These are phyloP conservation scores for Columba livia DNA, from an alignment of 2,113 vertebrate species.

Conservation along the genomic window DNA sequence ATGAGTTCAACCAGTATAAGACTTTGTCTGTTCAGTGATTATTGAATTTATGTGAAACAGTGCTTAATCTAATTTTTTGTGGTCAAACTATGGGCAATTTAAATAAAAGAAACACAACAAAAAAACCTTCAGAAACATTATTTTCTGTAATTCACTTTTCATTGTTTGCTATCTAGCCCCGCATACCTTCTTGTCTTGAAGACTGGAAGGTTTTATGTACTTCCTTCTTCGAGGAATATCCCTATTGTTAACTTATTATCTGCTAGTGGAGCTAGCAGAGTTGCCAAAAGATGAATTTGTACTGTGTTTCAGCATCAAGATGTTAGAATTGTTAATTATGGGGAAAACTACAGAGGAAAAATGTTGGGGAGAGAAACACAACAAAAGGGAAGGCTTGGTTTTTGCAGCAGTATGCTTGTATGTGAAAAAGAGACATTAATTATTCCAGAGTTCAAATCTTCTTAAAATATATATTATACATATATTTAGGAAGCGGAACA, in stretches of 20 bases:
- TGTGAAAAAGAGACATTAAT: conserved; percentile 45
- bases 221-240: background rate
- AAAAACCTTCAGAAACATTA: background rate
- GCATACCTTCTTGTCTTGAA: background rate
- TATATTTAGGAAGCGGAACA: conserved; percentile 87
- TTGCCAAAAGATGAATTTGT: background rate
- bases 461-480: conserved; percentile 37
- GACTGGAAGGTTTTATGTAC: background rate
- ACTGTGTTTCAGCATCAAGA: background rate
- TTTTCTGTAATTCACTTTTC: background rate
- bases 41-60: background rate
- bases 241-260: background rate
- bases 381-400: background rate
- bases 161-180: background rate
- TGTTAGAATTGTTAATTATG: background rate
- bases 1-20: background rate
- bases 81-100: background rate
- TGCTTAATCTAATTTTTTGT: background rate
- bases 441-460: conserved; percentile 42
- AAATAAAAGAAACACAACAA: background rate
- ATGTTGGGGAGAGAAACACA: background rate
- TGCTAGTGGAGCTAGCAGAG: background rate
- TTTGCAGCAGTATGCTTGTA: conserved; percentile 10
- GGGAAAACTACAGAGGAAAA: background rate
- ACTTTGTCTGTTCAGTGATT: background rate